Evolutionary conservation across 2,113 vertebrate species (phyloP), one percentile per base, ranked within the genome.

Genomic region (Bubo bubo): DNA sequence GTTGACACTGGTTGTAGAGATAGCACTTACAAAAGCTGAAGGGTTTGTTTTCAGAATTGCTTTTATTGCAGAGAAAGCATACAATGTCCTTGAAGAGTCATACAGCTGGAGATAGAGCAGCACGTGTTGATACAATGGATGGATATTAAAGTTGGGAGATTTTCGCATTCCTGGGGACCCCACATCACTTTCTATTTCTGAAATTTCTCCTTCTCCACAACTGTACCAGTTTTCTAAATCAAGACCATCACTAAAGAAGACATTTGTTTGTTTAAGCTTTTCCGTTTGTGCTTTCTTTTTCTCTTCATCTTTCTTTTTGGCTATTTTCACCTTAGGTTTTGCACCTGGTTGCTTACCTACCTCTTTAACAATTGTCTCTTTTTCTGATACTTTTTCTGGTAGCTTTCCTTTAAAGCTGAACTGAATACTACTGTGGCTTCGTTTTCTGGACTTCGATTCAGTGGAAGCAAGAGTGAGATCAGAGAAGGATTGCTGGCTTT

Each of bases 211-310:
- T 91, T 99, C 99, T 56, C 99, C 99, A 81, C 99, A 99, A 97
- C 99, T 99, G 92, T 99, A 99, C 99, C 99, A 99, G 93, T 99
- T 99, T 96, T 99, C 99, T 79, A 99, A 98, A 96, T 99, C 99
- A 85, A 99, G 98, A 90, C 99, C 99, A 95, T 99, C 99, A 23
- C 99, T 99, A 37, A 99, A 99, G 96, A 99, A 99, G 64, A 99
- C 98, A 21, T 97, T 99, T 79, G 99, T 98, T 70, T 99, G 99
- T 23, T 98, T 99, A 52, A 98, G 93, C 86, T 99, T 99, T 80
- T 99, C 99, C 24, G 98, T 97, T 88, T 99, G 98, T 14, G 97
- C 82, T 93, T 99, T 99, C 88, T 98, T 99, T 97, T 98, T 99
- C 74, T 99, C 99, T 80, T 99, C 99, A 35, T 99, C 99, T 97